phyloP scores from a whole-genome alignment of 1,140 invertebrate genomes.

The Pseudobourletiella spinata region DNA sequence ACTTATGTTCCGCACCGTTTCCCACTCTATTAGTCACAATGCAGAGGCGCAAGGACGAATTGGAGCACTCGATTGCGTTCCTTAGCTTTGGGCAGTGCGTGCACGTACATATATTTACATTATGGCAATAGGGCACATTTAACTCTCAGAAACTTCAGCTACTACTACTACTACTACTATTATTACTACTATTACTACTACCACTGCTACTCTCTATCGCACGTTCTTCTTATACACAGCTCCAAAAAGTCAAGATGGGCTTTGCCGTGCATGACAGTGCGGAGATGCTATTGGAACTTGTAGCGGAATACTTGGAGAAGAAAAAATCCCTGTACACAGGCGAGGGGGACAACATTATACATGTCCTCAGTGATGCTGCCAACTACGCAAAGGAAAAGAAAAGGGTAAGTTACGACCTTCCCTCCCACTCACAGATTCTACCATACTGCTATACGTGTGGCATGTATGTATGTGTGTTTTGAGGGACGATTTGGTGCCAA shows the following conservation, averaged over 20 bases:
- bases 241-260: constrained; percentile 29
- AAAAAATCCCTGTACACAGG: constrained; percentile 24
- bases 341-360: constrained; percentile 31
- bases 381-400: constrained; percentile 13
- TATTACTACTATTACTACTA: too few species aligned
- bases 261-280: constrained; percentile 14
- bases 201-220: too few species aligned
- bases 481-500: not conserved
- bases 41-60: too few species aligned
- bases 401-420: constrained; percentile 20
- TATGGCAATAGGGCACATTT: too few species aligned
- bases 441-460: not conserved
- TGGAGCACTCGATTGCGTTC: too few species aligned
- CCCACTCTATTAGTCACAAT: too few species aligned
- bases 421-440: not conserved
- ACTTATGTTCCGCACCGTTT: too few species aligned
- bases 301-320: constrained; percentile 9
- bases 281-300: constrained; percentile 7
- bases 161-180: too few species aligned
- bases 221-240: too few species aligned
- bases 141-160: too few species aligned
- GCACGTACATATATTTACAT: too few species aligned
- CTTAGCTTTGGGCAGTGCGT: too few species aligned
- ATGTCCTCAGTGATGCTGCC: constrained; percentile 18
- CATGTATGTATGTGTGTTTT: not conserved